phyloP scores from a whole-genome alignment of 1,140 invertebrate species.

The Leptonema lineaticorne region DNA sequence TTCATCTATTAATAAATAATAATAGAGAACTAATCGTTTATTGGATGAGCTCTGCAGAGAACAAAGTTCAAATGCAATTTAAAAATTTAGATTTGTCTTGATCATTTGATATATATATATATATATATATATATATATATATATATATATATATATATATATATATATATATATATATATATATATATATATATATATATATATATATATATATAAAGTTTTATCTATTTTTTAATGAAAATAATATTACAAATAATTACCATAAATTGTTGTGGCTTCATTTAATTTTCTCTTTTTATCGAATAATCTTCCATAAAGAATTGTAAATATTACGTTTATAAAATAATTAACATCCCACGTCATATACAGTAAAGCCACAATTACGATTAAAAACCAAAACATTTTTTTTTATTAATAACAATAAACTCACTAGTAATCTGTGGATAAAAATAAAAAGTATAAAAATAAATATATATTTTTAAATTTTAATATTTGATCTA shows the following conservation, averaged over 20 bases:
- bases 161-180: not conserved
- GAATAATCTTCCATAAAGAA: slow-evolving; percentile 64
- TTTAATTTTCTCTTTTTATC: slow-evolving; percentile 67
- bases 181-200: not conserved
- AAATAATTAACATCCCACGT: slow-evolving; percentile 80
- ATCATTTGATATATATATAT: too few species aligned
- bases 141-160: not conserved
- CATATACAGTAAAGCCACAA: slow-evolving; percentile 66
- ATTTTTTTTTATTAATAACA: slow-evolving; percentile 40
- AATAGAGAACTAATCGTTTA: too few species aligned
- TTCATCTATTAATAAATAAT: too few species aligned
- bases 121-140: not conserved
- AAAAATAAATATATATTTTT: not conserved
- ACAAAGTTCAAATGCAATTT: not conserved
- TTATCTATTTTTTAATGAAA: not conserved
- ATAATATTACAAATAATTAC: slow-evolving; percentile 51
- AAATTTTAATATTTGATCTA: too few species aligned
- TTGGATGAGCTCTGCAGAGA: too few species aligned
- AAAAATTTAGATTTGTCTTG: not conserved
- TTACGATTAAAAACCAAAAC: slow-evolving; percentile 47
- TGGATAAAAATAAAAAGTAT: not conserved
- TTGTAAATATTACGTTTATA: slow-evolving; percentile 63
- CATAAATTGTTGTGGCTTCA: slow-evolving; percentile 69
- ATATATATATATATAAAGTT: not conserved
- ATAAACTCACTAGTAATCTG: not conserved